phyloP scores from a whole-genome alignment of 2,888 invertebrate genomes.

The Epinotia brunnichana region DNA sequence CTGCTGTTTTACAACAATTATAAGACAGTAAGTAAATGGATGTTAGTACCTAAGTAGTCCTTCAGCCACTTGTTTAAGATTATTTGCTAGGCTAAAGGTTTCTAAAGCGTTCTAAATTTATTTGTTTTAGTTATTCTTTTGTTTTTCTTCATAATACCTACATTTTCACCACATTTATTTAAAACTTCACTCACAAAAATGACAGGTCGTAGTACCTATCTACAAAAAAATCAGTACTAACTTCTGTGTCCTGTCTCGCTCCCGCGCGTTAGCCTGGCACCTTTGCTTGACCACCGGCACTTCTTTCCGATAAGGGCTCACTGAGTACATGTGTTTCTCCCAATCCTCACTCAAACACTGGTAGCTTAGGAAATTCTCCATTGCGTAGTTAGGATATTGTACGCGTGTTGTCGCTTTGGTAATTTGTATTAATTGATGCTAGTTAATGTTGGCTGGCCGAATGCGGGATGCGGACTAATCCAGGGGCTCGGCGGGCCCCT shows the following conservation, averaged over 20 bases:
- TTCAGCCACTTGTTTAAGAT: no score
- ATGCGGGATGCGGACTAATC: constrained; percentile 70
- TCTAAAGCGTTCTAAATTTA: no score
- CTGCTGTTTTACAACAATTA: no score
- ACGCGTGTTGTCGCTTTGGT: constrained; percentile 1
- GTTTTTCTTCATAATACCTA: no score
- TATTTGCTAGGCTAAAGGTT: no score
- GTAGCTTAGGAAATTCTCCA: constrained; percentile 72
- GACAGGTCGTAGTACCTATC: no score
- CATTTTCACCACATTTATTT: no score
- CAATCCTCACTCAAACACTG: constrained; percentile 68
- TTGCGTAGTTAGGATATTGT: constrained; percentile 43
- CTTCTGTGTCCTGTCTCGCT: constrained; percentile 93
- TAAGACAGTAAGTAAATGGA: no score
- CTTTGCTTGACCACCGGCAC: constrained; percentile 84
- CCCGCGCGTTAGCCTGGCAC: constrained; percentile 91
- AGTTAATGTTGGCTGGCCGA: constrained; percentile 47
- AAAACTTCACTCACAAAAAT: no score
- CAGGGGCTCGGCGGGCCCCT: constrained; percentile 63
- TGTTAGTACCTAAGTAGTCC: no score
- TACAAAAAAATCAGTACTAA: constrained; percentile 70
- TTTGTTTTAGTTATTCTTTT: no score
- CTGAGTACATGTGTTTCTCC: constrained; percentile 65
- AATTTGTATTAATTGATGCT: constrained; percentile 37
- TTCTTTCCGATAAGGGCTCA: constrained; percentile 58